Evolutionary conservation across 2,797 vertebrate genomes (phyloP).

Genomic region (Lophius americanus): DNA sequence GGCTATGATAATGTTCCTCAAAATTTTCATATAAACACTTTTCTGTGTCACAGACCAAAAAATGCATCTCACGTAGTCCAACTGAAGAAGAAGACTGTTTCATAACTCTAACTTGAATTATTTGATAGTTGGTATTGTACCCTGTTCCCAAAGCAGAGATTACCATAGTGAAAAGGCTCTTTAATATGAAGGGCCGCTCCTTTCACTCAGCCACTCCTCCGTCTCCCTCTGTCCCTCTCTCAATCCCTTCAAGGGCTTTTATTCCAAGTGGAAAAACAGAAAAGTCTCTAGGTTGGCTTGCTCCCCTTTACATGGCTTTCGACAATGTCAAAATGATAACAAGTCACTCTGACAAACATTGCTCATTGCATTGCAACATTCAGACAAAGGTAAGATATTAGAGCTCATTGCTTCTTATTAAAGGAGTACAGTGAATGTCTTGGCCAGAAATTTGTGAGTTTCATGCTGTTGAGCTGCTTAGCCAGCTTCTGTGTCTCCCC

Average conservation of each 20-base stretch:
- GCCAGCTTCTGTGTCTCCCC: constrained; percentile 40
- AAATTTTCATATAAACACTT: constrained; percentile 58
- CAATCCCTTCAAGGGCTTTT: constrained; percentile 32
- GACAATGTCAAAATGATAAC: constrained; percentile 80
- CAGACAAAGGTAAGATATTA: constrained; percentile 83
- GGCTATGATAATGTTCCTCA: constrained; percentile 70
- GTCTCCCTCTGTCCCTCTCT: constrained; percentile 27
- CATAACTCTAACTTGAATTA: constrained; percentile 63
- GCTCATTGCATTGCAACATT: constrained; percentile 85
- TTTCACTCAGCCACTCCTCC: constrained; percentile 55
- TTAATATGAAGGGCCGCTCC: constrained; percentile 83
- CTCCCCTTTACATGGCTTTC: constrained; percentile 70
- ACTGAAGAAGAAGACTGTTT: constrained; percentile 58
- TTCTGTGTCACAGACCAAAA: constrained; percentile 60
- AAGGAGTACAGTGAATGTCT: constrained; percentile 79
- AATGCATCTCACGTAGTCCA: constrained; percentile 59
- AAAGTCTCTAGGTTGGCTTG: constrained; percentile 68
- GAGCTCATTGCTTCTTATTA: constrained; percentile 80
- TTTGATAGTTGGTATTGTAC: constrained; percentile 71
- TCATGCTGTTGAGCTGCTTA: constrained; percentile 50
- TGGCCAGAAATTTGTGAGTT: constrained; percentile 58
- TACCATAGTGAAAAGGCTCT: constrained; percentile 75
- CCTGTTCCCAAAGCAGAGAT: constrained; percentile 79
- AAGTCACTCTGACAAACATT: constrained; percentile 77
- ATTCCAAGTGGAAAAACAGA: constrained; percentile 69